Evolutionary conservation across 2,888 invertebrate species (phyloP).

Genomic region (Eilema griseolum): DNA sequence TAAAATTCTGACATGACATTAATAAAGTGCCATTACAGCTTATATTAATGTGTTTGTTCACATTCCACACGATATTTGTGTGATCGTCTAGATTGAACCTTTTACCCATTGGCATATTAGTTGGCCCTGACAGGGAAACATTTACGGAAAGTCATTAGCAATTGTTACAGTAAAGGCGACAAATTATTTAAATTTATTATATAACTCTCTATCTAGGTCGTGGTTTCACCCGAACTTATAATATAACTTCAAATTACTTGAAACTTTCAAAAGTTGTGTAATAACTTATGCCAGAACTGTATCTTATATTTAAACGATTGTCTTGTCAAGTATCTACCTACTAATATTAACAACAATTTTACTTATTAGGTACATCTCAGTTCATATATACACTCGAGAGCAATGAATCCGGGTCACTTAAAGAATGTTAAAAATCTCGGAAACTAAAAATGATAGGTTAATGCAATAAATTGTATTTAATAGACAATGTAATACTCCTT

Average conservation of each 20-base stretch:
- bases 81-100: background rate
- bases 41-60: background rate
- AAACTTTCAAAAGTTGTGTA: background rate
- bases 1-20: constrained; percentile 2
- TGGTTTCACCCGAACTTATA: background rate
- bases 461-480: no score
- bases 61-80: background rate
- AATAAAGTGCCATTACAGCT: background rate
- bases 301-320: background rate
- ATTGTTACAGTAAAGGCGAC: background rate
- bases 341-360: background rate
- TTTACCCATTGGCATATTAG: background rate
- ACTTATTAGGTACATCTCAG: no score
- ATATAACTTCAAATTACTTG: background rate
- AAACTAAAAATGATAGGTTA: no score
- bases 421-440: no score
- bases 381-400: no score
- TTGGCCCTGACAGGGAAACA: constrained; percentile 1
- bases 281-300: background rate
- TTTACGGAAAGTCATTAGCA: background rate
- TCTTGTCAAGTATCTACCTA: background rate
- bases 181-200: background rate
- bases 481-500: no score
- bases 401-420: no score
- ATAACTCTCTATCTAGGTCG: background rate